Base-by-base conservation (phyloP, 2,888 invertebrate genomes). In the Deroplatys truncata region DNA sequence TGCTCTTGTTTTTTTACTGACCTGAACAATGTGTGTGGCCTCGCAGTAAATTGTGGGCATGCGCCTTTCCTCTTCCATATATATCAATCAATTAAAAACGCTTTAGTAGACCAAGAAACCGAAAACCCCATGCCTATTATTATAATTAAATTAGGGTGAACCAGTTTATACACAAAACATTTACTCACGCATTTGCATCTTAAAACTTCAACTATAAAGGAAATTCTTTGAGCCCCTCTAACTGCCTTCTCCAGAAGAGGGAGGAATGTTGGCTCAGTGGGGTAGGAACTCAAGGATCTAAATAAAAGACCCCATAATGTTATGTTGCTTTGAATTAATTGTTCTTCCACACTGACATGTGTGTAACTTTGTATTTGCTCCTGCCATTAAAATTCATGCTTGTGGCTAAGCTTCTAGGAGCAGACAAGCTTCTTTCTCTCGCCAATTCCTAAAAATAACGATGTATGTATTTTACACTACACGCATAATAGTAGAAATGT, bases 41-140 rank as follows among this genome's bases (percentile, higher is more conserved):
- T 31, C 20, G 82, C 31, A 31, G 25, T 31, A 35, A 82, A 86
- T 86, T 86, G 86, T 82, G n/a, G 28, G 28, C 86, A 82, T 86
- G 86, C 31, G 29, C 82, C 29, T 20, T 28, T 15, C 10, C 28
- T 72, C 25, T 4, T 72, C 56, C 25, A 86, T 86, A 86, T 86
- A 72, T 82, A 82, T 86, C 82, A 86, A 82, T 86, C 86, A 86
- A 86, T 86, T 86, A 86, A 86, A 86, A 86, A 86, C 86, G 56
- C 86, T 86, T 86, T 85, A 85, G 85, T 85, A 28, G 31, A 31
- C 31, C 82, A 72, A 86, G 29, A 43, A 20, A 86, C 86, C 82
- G 86, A 82, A 86, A 72, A 82, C 56, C 31, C 82, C 82, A 28
- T 29, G 72, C 20, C 86, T 86, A 86, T 86, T 86, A 86, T 86